Base-by-base conservation (phyloP, 2,797 vertebrate species). In the Aplochiton taeniatus region DNA sequence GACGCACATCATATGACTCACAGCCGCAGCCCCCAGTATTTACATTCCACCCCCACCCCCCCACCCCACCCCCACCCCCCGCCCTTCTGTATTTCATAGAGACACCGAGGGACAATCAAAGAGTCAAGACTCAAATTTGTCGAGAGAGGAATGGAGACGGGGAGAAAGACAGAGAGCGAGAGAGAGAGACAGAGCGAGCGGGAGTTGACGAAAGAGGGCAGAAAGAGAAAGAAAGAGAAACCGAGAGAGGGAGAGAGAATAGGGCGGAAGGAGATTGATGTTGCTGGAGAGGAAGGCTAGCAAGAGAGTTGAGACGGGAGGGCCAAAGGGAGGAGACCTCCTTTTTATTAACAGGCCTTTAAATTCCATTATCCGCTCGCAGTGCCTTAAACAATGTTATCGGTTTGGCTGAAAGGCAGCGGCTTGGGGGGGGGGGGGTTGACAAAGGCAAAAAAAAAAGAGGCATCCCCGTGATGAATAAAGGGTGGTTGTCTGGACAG, bases 311-410 rank as follows among this genome's bases (percentile, higher is more conserved):
- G n/a, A 50, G 9, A 12, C 7, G 43, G 13, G 9, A 44, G 14
- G n/a, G 41, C 12, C 16, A 58, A 45, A 14, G 31, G 60, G 45
- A 61, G n/a, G 50, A 60, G 53, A 59, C 56, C 62, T 68, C 43
- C 56, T 55, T 71, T 63, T 62, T 68, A 82, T 83, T 83, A 82
- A 75, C 55, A 64, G 67, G 67, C 3, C 74, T 67, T 72, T 52
- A 74, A 75, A 82, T 80, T 79, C 65, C 61, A 84, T 84, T 77
- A 81, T 83, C 74, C 79, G 47, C 66, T n/a, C 69, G 45, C 56
- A 61, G 18, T 68, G 64, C 61, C 75, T 85, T 72, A 74, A 75
- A 79, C 72, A 78, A 75, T 72, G 74, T 71, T 81, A 81, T 87
- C 61, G 61, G 47, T 76, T 72, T 57, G 45, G 19, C 61, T 72